Evolutionary conservation across 2,888 invertebrate species (phyloP).

Genomic region (Perizoma affinitatum): DNA sequence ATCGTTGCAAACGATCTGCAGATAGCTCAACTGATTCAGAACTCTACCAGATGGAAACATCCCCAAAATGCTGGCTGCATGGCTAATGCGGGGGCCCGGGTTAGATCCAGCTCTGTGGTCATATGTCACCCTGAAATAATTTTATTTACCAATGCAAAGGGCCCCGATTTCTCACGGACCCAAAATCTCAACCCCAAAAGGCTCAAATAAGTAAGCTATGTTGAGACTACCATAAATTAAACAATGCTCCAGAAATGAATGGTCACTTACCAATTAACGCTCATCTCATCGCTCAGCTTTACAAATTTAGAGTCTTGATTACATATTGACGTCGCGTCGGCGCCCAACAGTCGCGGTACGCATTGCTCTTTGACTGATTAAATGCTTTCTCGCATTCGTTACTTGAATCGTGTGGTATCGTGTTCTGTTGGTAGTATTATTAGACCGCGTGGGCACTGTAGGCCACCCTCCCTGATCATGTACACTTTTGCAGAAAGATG

Average conservation of each 20-base stretch:
- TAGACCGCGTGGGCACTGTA: too few relatives aligned
- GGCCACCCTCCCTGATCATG: too few relatives aligned
- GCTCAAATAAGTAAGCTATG: neutral
- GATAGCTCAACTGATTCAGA: too few relatives aligned
- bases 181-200: too few relatives aligned
- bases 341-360: constrained; percentile 53
- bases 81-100: too few relatives aligned
- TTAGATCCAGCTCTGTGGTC: too few relatives aligned
- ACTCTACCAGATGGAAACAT: too few relatives aligned
- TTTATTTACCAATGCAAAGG: neutral
- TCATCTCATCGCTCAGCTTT: constrained; percentile 12
- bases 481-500: too few relatives aligned
- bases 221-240: neutral
- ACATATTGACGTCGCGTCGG: constrained; percentile 41
- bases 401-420: constrained; percentile 28
- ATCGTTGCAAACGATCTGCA: too few relatives aligned
- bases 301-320: constrained; percentile 46
- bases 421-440: constrained; percentile 1
- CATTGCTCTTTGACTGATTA: constrained; percentile 44
- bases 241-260: neutral
- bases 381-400: constrained; percentile 40
- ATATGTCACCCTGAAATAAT: too few relatives aligned
- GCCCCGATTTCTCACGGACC: too few relatives aligned
- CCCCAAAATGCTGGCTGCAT: too few relatives aligned
- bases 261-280: neutral